A percentile compares a stretch with the other conserved stretches of the same genome.
Conservation (phyloP, 2,113 vertebrate species). For the Gallinago undulata region DNA sequence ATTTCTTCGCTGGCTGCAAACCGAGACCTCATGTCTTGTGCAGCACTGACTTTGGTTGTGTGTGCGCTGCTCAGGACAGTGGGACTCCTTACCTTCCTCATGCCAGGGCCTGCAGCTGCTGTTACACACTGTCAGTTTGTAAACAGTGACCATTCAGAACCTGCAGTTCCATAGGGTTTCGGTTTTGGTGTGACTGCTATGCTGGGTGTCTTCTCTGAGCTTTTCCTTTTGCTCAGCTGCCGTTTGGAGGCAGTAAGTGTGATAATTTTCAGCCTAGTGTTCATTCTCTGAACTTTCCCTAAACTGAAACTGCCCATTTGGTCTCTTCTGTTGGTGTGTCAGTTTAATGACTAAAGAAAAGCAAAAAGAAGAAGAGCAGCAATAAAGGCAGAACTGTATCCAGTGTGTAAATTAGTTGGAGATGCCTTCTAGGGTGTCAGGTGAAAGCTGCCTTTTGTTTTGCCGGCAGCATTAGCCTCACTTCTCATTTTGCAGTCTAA, state of each 20-base stretch:
- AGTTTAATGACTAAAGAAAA: neutral
- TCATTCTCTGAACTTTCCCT: neutral
- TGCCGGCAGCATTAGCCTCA: neutral
- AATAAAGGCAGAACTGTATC: neutral
- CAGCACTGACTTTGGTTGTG: neutral
- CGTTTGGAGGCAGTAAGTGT: neutral
- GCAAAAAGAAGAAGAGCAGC: neutral
- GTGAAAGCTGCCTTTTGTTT: neutral
- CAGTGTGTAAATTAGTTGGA: neutral
- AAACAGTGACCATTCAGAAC: neutral
- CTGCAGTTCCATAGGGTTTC: neutral
- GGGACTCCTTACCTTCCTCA: neutral
- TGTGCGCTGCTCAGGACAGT: accelerated
- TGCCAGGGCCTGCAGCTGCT: accelerated
- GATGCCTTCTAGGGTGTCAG: neutral
- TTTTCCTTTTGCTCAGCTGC: neutral
- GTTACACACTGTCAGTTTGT: neutral
- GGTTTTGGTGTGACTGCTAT: neutral
- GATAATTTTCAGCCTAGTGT: neutral
- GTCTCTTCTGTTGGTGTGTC: accelerated
- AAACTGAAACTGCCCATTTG: neutral
- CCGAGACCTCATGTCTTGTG: accelerated
- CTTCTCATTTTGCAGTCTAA: neutral
- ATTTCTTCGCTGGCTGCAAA: neutral
- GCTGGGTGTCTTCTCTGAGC: neutral